Conservation (phyloP, 2,797 vertebrate species). For the Paratrypauchen microcephalus region DNA sequence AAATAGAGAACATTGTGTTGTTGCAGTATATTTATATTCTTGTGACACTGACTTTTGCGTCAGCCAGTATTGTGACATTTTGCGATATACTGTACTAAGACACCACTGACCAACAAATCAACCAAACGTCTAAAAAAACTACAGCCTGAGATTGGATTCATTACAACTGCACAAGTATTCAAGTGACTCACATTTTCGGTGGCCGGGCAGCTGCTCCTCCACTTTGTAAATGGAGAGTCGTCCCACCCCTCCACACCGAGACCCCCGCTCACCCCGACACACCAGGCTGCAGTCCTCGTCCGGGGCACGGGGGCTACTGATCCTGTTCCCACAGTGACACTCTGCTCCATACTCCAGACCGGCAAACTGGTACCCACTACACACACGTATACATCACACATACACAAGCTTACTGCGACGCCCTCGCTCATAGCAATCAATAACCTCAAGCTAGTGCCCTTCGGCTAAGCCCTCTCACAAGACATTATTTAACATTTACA, state of each 20-base stretch:
- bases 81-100: too few relatives aligned
- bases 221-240: constrained; percentile 91
- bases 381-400: constrained; percentile 27
- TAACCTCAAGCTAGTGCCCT: constrained; percentile 40
- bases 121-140: too few relatives aligned
- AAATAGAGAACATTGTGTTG: too few relatives aligned
- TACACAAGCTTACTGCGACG: constrained; percentile 17
- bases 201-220: constrained; percentile 79
- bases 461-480: constrained; percentile 32
- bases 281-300: constrained; percentile 89
- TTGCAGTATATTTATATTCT: too few relatives aligned
- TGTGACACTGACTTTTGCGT: too few relatives aligned
- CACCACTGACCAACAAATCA: too few relatives aligned
- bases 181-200: constrained; percentile 83
- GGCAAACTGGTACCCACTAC: constrained; percentile 88
- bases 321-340: constrained; percentile 93
- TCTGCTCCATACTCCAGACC: constrained; percentile 92
- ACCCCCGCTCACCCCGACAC: constrained; percentile 88
- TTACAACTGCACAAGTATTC: background rate
- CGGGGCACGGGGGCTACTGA: constrained; percentile 67
- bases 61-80: too few relatives aligned
- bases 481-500: constrained; percentile 53
- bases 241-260: constrained; percentile 85
- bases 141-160: background rate
- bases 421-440: constrained; percentile 18